Base-by-base conservation (phyloP, 2,113 vertebrate genomes). In the Nothoprocta perdicaria region DNA sequence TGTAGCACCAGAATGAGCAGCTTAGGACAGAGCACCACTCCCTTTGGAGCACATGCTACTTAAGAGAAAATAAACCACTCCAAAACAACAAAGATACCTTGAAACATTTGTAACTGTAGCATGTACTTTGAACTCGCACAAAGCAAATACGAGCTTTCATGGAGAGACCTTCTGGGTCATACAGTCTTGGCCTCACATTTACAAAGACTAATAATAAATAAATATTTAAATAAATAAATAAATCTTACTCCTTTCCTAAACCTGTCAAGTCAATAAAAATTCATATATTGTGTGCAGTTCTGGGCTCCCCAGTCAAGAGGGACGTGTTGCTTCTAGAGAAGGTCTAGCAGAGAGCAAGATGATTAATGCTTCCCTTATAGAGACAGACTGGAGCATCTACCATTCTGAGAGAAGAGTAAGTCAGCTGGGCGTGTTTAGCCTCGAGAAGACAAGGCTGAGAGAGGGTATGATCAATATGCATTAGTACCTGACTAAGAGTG, bases 101-200 rank as follows among this genome's bases (percentile, higher is more conserved):
- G 52, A 88, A 63, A 16, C 19, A 21, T 61, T 82, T 40, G n/a
- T 73, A 93, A 77, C 50, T 40, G 17, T 45, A 61, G 26, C 9
- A 27, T 4, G 16, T 80, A 57, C 78, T 72, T 91, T 57, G 31
- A 92, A 79, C 48, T 66, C n/a, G 55, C 33, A 80, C 55, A 77
- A 67, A 85, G 60, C 48, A 92, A 94, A 84, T 77, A 60, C 77
- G 80, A 38, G 14, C 76, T 94, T 92, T 87, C 76, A 86, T 85
- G 68, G 58, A 53, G 40, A 84, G 12, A 50, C 23, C 5, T 71
- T 46, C 83, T 13, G 3, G 35, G 41, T 40, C 88, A 62, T 1
- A 14, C 3, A 45, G 19, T 45, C 38, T 53, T 71, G 55, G 22
- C 55, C 67, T 50, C 26, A 19, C 22, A 80, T 55, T 48, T 35